Evolutionary conservation across 2,113 vertebrate genomes (phyloP).

Genomic region (Istiophorus platypterus): DNA sequence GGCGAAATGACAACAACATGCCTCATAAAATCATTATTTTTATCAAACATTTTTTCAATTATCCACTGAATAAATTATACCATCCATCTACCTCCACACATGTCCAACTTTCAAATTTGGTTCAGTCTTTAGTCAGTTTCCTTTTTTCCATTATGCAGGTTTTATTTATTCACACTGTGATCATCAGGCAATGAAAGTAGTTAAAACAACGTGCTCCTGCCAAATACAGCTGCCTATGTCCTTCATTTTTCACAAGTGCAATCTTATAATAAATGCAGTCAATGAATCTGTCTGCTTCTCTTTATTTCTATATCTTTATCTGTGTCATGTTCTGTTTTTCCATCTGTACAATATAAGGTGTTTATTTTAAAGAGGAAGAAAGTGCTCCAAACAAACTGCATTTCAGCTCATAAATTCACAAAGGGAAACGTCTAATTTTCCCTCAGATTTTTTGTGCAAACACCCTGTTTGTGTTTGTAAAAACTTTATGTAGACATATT

Average conservation of each 20-base stretch:
- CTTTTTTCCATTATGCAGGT: constrained; percentile 55
- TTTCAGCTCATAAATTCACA: too few relatives aligned
- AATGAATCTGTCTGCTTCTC: background rate
- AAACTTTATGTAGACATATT: background rate
- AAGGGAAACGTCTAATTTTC: too few relatives aligned
- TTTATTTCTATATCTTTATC: background rate
- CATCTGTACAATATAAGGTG: background rate
- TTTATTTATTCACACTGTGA: constrained; percentile 58
- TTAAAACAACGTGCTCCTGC: background rate
- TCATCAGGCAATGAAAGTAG: constrained; percentile 30
- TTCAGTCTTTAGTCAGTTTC: constrained; percentile 12
- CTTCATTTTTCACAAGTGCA: background rate
- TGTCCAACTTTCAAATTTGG: background rate
- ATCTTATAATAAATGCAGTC: constrained; percentile 3
- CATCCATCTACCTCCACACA: background rate
- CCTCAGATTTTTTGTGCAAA: too few relatives aligned
- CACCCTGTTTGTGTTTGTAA: too few relatives aligned
- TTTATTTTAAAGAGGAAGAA: background rate
- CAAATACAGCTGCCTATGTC: background rate
- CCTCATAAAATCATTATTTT: background rate
- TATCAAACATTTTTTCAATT: background rate
- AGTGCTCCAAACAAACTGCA: too few relatives aligned
- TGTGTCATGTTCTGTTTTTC: background rate
- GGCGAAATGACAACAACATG: background rate
- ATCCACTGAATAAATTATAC: background rate